Evolutionary conservation across 1,140 invertebrate species (phyloP), one percentile per base, ranked within the genome.

Genomic region (Diabrotica virgifera): DNA sequence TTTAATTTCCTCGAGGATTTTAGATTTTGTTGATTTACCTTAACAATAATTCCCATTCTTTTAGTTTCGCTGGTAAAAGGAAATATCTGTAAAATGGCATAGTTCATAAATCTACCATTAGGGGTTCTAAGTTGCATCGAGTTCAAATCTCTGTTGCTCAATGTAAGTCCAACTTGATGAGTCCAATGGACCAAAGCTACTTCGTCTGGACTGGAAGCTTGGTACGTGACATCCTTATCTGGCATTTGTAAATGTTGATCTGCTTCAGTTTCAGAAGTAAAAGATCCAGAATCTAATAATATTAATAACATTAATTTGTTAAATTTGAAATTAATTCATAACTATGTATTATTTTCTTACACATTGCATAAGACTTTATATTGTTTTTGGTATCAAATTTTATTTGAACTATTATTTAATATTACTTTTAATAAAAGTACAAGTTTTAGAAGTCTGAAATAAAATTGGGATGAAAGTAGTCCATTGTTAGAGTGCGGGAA

Each of bases 41-140:
- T 92, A 0, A 99, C 89, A 80, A 99, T 99, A 63, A 99, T 98
- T 11, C 97, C 97, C 97, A 99, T 99, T 74, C 97, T 84, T 82
- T 99, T 99, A 5, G 90, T 92, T 81, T 99, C 97, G 36, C 97
- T 99, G 5, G 95, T 99, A 74, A 99, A 99, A 5, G 97, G 97
- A 79, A 99, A 99, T 59, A 97, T 87, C 79, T 99, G 95, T 5
- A 99, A 81, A 69, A 99, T 98, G 46, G 86, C 87, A 79, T 93
- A 99, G 62, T 87, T 87, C 54, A 94, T 79, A 5, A 91, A 80
- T 58, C 83, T 77, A 55, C 88, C 87, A 75, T 89, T 87, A 5
- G 90, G 87, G 0, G 90, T 87, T 72, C 88, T 84, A 5, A 97
- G 77, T 67, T 92, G 89, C 82, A 97, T 92, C 0, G 85, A 84